These are phyloP conservation scores for Sebastes schlegelii DNA, from an alignment of 2,113 vertebrate species.

Conservation along the genomic window DNA sequence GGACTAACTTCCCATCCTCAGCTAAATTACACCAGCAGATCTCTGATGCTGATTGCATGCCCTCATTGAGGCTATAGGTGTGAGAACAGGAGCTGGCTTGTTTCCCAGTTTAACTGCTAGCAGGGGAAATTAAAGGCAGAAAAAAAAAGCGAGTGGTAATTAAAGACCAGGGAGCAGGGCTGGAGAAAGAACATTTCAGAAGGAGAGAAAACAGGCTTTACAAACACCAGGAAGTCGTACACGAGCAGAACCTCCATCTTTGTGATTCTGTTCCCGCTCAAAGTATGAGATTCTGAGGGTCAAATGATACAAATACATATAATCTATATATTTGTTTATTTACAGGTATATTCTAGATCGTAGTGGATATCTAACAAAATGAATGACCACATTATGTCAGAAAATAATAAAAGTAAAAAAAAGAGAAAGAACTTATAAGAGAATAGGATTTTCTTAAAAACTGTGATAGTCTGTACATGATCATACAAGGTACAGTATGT, in stretches of 20 bases:
- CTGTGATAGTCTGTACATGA: conserved; percentile 65
- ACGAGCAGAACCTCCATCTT: conserved; percentile 64
- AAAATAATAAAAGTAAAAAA: conserved; percentile 61
- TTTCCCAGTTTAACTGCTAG: conserved; percentile 62
- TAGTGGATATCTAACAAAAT: conserved; percentile 82
- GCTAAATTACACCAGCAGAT: conserved; percentile 41
- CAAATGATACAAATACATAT: conserved; percentile 88
- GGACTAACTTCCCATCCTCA: conserved; percentile 29
- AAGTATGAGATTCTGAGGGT: conserved; percentile 77
- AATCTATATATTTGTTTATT: conserved; percentile 88
- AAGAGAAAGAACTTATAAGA: conserved; percentile 32
- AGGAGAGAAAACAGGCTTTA: conserved; percentile 70
- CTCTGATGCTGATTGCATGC: conserved; percentile 40
- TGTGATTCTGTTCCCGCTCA: conserved; percentile 64
- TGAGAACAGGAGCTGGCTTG: conserved; percentile 50
- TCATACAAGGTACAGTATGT: conserved; percentile 68
- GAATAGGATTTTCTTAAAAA: conserved; percentile 43
- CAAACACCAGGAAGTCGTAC: conserved; percentile 59
- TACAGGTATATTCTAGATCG: conserved; percentile 85
- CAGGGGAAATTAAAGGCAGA: conserved; percentile 65
- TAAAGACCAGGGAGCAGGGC: conserved; percentile 66
- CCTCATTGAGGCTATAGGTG: conserved; percentile 53
- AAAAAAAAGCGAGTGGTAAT: conserved; percentile 64
- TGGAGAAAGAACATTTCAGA: conserved; percentile 61
- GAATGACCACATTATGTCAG: conserved; percentile 71